These are phyloP conservation scores for Vanessa tameamea DNA, from an alignment of 1,140 invertebrate species.

Conservation along the genomic window DNA sequence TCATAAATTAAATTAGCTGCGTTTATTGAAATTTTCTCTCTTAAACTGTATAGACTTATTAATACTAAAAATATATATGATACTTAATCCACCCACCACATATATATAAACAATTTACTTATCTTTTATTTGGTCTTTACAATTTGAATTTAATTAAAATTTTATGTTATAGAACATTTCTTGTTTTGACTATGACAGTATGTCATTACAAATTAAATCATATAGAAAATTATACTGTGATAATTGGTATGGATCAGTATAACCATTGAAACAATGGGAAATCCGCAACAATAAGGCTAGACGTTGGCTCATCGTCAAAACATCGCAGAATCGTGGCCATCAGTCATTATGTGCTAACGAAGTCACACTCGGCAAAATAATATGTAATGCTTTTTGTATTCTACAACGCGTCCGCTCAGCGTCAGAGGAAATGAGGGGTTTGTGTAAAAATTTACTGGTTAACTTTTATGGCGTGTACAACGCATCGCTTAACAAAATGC, in stretches of 20 bases:
- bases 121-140: no score
- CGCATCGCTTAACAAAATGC: conserved; percentile 25
- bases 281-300: conserved; percentile 48
- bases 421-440: conserved; percentile 66
- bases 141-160: no score
- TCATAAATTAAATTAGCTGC: no score
- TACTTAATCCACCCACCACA: no score
- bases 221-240: not conserved
- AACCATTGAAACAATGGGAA: conserved; percentile 43
- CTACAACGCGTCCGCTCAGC: conserved; percentile 54
- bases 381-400: conserved; percentile 59
- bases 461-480: conserved; percentile 44
- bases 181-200: no score
- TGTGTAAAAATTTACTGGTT: conserved; percentile 59
- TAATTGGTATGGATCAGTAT: conserved; percentile 21
- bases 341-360: conserved; percentile 58
- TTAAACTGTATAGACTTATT: no score
- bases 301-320: conserved; percentile 56
- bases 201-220: not conserved
- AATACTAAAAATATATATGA: no score
- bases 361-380: conserved; percentile 45
- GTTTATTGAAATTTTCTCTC: no score
- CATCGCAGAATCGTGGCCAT: conserved; percentile 40
- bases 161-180: no score
- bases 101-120: no score